Base-by-base conservation (phyloP, 2,113 vertebrate genomes). In the Calonectris borealis region DNA sequence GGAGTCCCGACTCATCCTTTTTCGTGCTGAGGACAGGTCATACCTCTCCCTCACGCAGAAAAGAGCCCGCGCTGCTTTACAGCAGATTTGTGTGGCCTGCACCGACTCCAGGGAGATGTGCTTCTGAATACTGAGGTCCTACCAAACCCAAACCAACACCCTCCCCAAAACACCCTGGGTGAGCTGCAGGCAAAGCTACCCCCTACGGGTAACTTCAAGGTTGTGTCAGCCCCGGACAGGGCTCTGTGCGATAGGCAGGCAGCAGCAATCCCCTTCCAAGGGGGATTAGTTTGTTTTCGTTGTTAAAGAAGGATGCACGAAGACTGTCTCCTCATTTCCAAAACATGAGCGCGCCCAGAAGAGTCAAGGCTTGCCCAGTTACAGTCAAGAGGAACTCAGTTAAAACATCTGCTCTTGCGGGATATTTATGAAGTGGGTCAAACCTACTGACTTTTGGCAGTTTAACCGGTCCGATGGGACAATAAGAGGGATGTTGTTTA, bases 41-140 rank as follows among this genome's bases (percentile, higher is more conserved):
- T 2, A 11, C 49, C 34, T 42, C 58, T 83, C 22, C 55, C 24
- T 54, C 38, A 2, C 0, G 4, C 0, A 55, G 55, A 31, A 65
- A 95, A 36, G 0, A 62, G 34, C 40, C 64, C 5, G 9, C 57
- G 75, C 75, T 78, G 79, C 75, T 68, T 73, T 19, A 15, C 22
- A 48, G 61, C 13, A 38, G 58, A 4, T 54, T 25, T 52, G 48
- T 7, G 1, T 15, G n/a, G 25, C 34, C 52, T 64, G 58, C 20
- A 25, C 32, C 27, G 61, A 22, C 51, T 57, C 6, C 29, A 20
- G 55, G 38, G 55, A 60, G 27, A 19, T 22, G 51, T n/a, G 31
- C 61, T 79, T 9, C 15, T n/a, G 34, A 66, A 49, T 11, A 26
- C n/a, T 9, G 48, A 80, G 58, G 71, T 55, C 46, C 65, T 51